phyloP scores from a whole-genome alignment of 2,797 vertebrate species.

The Astyanax mexicanus region DNA sequence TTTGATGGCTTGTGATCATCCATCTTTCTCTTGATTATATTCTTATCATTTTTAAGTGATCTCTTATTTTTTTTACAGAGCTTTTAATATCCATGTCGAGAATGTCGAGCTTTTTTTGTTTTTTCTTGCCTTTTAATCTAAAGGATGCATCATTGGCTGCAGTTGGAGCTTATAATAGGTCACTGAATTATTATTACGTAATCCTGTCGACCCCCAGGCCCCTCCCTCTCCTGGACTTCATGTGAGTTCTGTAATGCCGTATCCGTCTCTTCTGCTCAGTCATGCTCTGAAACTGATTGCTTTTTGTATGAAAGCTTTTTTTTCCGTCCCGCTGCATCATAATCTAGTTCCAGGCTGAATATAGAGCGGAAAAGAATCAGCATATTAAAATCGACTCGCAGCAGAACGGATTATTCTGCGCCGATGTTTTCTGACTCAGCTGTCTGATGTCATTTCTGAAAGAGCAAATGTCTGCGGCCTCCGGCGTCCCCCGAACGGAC shows the following conservation, averaged over 20 bases:
- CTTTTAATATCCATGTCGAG: too few relatives aligned
- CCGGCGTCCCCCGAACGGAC: background rate
- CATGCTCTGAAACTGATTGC: constrained; percentile 26
- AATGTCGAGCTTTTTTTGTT: too few relatives aligned
- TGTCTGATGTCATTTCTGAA: background rate
- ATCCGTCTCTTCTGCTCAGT: constrained; percentile 11
- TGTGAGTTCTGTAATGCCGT: constrained; percentile 10
- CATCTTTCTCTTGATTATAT: too few relatives aligned
- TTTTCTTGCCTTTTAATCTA: too few relatives aligned
- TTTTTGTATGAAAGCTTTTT: background rate
- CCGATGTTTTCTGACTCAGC: constrained; percentile 13
- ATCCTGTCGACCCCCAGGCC: background rate
- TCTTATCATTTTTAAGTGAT: too few relatives aligned
- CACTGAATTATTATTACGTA: constrained; percentile 32
- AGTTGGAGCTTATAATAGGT: constrained; percentile 3
- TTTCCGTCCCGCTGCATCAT: constrained; percentile 22
- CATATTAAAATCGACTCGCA: constrained; percentile 25
- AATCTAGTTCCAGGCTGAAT: constrained; percentile 41
- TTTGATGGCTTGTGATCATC: too few relatives aligned
- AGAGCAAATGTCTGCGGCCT: background rate
- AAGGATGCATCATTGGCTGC: constrained; percentile 9
- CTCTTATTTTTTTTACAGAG: too few relatives aligned
- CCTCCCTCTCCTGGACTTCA: background rate
- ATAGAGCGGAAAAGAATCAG: constrained; percentile 17
- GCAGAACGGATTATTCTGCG: background rate